Evolutionary conservation across 2,888 invertebrate species (phyloP).

Genomic region (Gastrophysa polygoni): DNA sequence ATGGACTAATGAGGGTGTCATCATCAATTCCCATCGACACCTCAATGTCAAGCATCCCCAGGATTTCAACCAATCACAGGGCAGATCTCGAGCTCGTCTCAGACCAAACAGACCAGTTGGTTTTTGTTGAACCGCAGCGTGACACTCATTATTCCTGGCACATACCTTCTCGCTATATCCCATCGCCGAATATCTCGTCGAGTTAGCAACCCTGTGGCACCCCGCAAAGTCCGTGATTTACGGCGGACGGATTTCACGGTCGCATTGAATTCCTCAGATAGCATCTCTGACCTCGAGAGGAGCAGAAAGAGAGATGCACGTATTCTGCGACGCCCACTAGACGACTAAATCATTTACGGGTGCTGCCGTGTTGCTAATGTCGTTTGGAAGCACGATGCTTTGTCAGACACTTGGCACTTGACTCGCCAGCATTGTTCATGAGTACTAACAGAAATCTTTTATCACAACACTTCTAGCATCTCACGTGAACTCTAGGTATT

Average conservation of each 20-base stretch:
- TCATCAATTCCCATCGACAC: too few species aligned
- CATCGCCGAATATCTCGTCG: constrained; percentile 21
- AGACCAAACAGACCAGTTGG: too few species aligned
- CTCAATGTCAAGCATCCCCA: too few species aligned
- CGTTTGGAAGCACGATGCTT: constrained; percentile 48
- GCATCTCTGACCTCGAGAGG: constrained; percentile 36
- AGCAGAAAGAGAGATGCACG: constrained; percentile 28
- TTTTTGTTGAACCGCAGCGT: background rate
- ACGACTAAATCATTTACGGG: constrained; percentile 58
- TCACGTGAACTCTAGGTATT: too few species aligned
- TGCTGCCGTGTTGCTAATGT: constrained; percentile 34
- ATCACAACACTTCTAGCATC: too few species aligned
- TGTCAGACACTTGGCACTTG: constrained; percentile 1
- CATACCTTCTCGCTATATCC: background rate
- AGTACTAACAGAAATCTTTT: too few species aligned
- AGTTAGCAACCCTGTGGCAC: constrained; percentile 47
- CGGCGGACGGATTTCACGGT: constrained; percentile 55
- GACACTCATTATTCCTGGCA: background rate
- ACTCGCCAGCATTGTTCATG: background rate
- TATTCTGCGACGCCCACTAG: constrained; percentile 59
- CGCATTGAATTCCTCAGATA: constrained; percentile 54
- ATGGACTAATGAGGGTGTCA: too few species aligned
- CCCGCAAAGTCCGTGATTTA: constrained; percentile 50
- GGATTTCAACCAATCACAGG: too few species aligned
- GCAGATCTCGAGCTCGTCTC: too few species aligned